Base-by-base conservation (phyloP, 2,888 invertebrate genomes). In the Apeira syringaria region DNA sequence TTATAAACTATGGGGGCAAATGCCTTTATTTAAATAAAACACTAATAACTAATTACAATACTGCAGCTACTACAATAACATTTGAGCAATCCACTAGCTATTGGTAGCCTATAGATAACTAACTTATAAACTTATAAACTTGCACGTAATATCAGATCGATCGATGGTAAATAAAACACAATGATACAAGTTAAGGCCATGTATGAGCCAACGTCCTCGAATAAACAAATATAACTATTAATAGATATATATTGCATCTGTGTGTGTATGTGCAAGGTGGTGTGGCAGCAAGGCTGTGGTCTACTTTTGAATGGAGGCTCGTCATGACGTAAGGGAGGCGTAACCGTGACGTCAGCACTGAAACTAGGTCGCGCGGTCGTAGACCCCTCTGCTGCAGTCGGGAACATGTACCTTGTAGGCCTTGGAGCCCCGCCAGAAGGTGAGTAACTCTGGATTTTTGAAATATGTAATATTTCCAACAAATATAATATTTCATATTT, bases 221-320 rank as follows among this genome's bases (percentile, higher is more conserved):
- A 12, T 13, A 25, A 25, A 33, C 13, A 36, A 13, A 20, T 28
- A 40, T 8, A 8, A 9, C 8, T 9, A 3, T 9, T 7, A 29
- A 18, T 4, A 7, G 13, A 30, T 24, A 34, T n/a, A n/a, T 9
- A 12, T 17, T 17, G 22, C 34, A 24, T 10, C 9, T 33, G n/a
- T 24, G 18, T 31, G 20, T 15, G 25, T 39, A 27, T 45, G 33
- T 38, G 45, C 44, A 33, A 35, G 38, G 35, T 38, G 44, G 50
- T 47, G 49, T 68, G 70, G 68, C 62, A 54, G 67, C 69, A 66
- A 72, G 80, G 78, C 75, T 80, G 68, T 84, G 87, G 70, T 87
- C 87, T 67, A 88, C 64, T 88, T 87, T 86, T 88, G 87, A 88
- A 87, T 88, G 87, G 80, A 78, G 83, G 82, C 81, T 75, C 65